phyloP scores from a whole-genome alignment of 2,113 vertebrate genomes.

The Scopus umbretta region DNA sequence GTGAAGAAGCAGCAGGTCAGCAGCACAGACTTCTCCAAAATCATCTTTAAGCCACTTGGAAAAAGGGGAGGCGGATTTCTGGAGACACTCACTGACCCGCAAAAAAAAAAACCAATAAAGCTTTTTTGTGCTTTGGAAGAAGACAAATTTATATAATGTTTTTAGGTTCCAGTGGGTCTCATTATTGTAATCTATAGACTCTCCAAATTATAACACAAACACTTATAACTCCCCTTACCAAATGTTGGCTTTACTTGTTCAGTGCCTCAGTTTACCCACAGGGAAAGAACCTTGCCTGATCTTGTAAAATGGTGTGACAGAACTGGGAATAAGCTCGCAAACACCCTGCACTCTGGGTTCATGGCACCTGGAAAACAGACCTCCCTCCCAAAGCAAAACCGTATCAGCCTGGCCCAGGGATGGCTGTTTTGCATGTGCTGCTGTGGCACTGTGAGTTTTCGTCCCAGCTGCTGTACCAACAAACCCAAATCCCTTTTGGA shows the following conservation, averaged over 20 bases:
- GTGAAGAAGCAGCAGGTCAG: not conserved
- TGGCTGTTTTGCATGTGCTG: rapidly evolving
- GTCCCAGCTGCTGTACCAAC: not conserved
- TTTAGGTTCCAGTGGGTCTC: not conserved
- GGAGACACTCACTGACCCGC: not conserved
- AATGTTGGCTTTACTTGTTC: not conserved
- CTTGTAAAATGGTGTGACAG: not conserved
- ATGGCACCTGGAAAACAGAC: not conserved
- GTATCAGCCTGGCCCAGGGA: not conserved
- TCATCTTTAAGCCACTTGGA: not conserved
- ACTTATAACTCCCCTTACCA: not conserved
- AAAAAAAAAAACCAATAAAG: not conserved
- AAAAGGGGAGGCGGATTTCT: not conserved
- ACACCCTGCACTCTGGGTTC: not conserved
- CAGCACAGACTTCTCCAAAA: not conserved
- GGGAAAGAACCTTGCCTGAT: not conserved
- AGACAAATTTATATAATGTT: not conserved
- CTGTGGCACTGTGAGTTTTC: not conserved
- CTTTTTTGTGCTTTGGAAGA: not conserved
- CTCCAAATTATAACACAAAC: not conserved
- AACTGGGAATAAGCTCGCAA: not conserved
- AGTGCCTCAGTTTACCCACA: not conserved
- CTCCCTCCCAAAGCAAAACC: not conserved
- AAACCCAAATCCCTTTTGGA: not conserved
- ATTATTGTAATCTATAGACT: not conserved